Base-by-base conservation (phyloP, 2,888 invertebrate genomes). In the Sarcophaga caerulescens region DNA sequence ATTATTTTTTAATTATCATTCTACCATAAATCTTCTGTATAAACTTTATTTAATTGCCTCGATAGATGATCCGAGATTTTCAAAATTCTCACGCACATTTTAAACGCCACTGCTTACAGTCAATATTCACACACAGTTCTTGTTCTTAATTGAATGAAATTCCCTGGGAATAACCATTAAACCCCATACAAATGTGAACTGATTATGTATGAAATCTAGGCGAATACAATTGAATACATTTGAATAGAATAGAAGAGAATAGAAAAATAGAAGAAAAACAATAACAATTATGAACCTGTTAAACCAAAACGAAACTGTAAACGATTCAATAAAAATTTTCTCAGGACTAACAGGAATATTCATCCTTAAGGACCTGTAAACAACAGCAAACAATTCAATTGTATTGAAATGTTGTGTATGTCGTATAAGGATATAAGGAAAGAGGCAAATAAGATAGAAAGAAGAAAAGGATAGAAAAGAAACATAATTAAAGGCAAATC, bases 271-370 rank as follows among this genome's bases (percentile, higher is more conserved):
- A 75, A 17, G 21, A 35, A 75, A 68, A 66, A n/a, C 12, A 63
- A 86, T 81, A 81, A 78, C 74, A 84, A 84, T 86, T 84, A 86
- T 86, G 77, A 84, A 86, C 86, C 86, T 84, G 84, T 79, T 57
- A 79, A 84, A 81, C 78, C 70, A 81, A 84, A 77, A 81, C 77
- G 78, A 71, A 79, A 74, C 60, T 6, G 25, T 59, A 59, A 57
- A 35, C 19, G 65, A 66, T 68, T 17, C 83, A 35, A 19, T 57
- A 68, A 23, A 12, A 8, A 73, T 81, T 77, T 83, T 86, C 86
- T 78, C 86, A 86, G 45, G 47, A 81, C 62, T 25, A n/a, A 45
- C 25, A 65, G 59, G 25, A 74, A n/a, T 83, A 57, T n/a, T n/a
- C n/a, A n/a, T 75, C 70, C 62, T 78, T 52, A 81, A 84, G 78